phyloP scores from a whole-genome alignment of 2,888 invertebrate genomes.

The Microctonus aethiopoides region DNA sequence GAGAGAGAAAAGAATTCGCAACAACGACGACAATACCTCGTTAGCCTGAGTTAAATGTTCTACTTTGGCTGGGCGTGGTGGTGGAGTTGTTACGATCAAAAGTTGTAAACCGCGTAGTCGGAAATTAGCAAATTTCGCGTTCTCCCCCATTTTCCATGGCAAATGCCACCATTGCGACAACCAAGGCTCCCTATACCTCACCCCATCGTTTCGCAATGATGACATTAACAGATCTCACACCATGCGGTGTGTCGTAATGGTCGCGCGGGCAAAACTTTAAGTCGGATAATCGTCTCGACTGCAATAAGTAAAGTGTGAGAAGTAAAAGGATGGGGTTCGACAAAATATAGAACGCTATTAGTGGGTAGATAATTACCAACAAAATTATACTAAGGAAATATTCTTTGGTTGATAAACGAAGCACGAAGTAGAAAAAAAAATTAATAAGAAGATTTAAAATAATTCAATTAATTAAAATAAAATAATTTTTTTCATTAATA shows the following conservation, averaged over 20 bases:
- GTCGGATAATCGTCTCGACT: conserved; percentile 39
- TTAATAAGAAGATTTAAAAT: neutral
- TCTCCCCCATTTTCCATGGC: conserved; percentile 16
- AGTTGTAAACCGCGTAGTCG: conserved; percentile 54
- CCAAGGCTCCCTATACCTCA: neutral
- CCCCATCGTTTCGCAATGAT: conserved; percentile 25
- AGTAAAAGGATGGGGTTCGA: neutral
- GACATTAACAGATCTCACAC: conserved; percentile 41
- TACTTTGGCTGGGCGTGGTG: conserved; percentile 43
- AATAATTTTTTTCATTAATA: no score
- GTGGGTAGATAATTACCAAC: neutral
- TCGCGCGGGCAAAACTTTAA: conserved; percentile 38
- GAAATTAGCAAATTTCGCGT: conserved; percentile 53
- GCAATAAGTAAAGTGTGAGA: conserved; percentile 5
- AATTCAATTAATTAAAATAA: neutral
- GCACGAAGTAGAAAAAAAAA: neutral
- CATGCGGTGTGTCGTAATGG: conserved; percentile 26
- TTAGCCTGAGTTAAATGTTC: conserved; percentile 50
- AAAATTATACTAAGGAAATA: neutral
- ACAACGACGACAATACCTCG: conserved; percentile 59
- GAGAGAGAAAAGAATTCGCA: conserved; percentile 26
- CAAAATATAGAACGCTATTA: neutral
- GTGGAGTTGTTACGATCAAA: conserved; percentile 57
- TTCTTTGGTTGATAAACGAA: neutral
- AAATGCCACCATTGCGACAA: conserved; percentile 12